Evolutionary conservation across 2,888 invertebrate genomes (phyloP), one percentile per base, ranked within the genome.

Genomic region (Polydrusus pterygomalis): DNA sequence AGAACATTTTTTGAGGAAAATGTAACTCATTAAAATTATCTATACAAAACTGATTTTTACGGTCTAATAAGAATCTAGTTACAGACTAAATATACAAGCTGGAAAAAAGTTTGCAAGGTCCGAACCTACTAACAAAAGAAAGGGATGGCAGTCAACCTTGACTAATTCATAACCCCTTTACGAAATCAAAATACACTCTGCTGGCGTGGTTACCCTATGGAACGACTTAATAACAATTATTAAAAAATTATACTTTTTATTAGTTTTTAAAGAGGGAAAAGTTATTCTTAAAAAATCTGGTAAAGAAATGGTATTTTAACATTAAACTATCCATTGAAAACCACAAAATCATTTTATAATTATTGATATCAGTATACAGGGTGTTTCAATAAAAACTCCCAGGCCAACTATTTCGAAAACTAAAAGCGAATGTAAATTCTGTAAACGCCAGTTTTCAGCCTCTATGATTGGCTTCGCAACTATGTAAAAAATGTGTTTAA

Each of bases 121-220:
- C 54, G 58, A 70, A 64, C 65, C 54, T 75, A 70, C 64, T 43
- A 70, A 75, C 75, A 69, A 71, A 70, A 75, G 70, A 74, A 77
- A 74, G 77, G 74, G 74, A 65, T 67, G 47, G 70, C 74, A 77
- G 62, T 68, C 70, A 74, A 74, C 77, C 77, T 70, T 77, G 70
- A 77, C 77, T 77, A 77, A 77, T 77, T 77, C 70, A 77, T 74
- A 77, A 74, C 77, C 77, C 77, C 68, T 74, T n/a, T 77, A 74
- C 56, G 38, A 77, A 77, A 77, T 77, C 74, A 70, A 74, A 76
- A 74, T 63, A 60, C 49, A 63, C 67, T 69, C 45, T 56, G 56
- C 49, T 25, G 56, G 49, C 73, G 58, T 77, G 77, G 17, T 74
- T 70, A 74, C 77, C 60, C 70, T 49, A 54, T 45, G 77, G 74